Base-by-base conservation (phyloP, 2,797 vertebrate species). In the Chiroxiphia lanceolata region DNA sequence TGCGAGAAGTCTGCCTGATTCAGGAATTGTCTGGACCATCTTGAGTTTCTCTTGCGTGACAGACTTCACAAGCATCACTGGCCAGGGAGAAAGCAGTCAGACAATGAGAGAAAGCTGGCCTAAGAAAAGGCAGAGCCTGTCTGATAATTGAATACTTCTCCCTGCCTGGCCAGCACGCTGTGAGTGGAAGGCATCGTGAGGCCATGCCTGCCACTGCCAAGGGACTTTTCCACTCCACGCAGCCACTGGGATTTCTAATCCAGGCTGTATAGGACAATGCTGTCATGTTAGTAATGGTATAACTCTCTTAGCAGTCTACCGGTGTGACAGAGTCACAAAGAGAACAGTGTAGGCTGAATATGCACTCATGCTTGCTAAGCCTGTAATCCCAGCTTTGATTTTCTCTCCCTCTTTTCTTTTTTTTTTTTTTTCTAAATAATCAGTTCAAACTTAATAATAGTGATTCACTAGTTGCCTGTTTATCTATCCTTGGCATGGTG, bases 311-410 rank as follows among this genome's bases (percentile, higher is more conserved):
- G 89, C 87, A 95, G 96, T 83, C 91, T 94, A 92, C 92, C 2
- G 13, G 92, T 96, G 84, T 96, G 95, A 97, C 95, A 96, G 84
- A 96, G 84, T 29, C 91, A 95, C 91, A 97, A 95, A 97, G 84
- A 85, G 94, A 94, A 83, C 54, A 95, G 96, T 95, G 96, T 91
- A 95, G 94, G 95, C 94, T 97, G 95, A 96, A 95, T 94, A 95
- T 83, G 84, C 89, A 81, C 79, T 96, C 92, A 81, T 65, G 87
- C 91, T 92, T 94, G 91, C 89, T 97, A 96, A 97, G 92, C 92
- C 94, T 94, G 79, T 97, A 97, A 96, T 96, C 95, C 94, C 89
- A 81, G 96, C 94, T 96, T 93, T 93, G 76, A 93, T 96, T 96
- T 94, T 89, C 82, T 93, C 78, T 95, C 71, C 25, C 17, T 93